phyloP scores from a whole-genome alignment of 2,113 vertebrate species.

The Grallaria varia region DNA sequence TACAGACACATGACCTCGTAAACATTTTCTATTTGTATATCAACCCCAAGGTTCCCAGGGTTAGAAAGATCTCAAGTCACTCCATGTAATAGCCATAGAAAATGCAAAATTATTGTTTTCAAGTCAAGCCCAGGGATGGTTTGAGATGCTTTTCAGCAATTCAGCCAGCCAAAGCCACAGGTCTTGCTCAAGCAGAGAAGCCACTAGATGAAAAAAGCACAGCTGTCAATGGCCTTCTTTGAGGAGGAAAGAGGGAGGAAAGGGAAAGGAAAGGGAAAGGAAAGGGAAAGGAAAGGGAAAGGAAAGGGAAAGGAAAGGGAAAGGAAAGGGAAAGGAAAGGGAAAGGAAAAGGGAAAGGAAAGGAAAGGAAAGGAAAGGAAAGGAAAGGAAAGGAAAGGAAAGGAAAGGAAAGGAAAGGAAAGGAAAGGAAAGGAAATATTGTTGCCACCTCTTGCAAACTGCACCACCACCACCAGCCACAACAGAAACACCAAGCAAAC shows the following conservation, averaged over 20 bases:
- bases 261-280: not conserved
- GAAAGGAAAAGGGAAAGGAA: not conserved
- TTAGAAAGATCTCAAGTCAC: not conserved
- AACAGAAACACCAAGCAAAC: constrained; percentile 69
- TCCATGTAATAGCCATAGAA: not conserved
- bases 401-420: not conserved
- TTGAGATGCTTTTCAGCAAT: constrained; percentile 23
- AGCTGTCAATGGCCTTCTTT: not conserved
- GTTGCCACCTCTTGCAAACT: constrained; percentile 65
- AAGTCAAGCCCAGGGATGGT: not conserved
- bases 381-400: not conserved
- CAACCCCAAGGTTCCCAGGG: not conserved
- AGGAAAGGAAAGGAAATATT: not conserved
- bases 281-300: not conserved
- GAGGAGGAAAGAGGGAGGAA: not conserved
- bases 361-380: not conserved
- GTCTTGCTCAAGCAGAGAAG: constrained; percentile 65
- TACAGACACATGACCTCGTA: not conserved
- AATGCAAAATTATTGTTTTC: not conserved
- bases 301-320: too few species aligned
- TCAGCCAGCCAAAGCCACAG: constrained; percentile 56
- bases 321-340: too few species aligned
- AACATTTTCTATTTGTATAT: not conserved
- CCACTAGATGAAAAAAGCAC: constrained; percentile 18
- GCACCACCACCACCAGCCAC: constrained; percentile 55